Evolutionary conservation across 2,888 invertebrate genomes (phyloP), one percentile per base, ranked within the genome.

Genomic region (Busseola fusca): DNA sequence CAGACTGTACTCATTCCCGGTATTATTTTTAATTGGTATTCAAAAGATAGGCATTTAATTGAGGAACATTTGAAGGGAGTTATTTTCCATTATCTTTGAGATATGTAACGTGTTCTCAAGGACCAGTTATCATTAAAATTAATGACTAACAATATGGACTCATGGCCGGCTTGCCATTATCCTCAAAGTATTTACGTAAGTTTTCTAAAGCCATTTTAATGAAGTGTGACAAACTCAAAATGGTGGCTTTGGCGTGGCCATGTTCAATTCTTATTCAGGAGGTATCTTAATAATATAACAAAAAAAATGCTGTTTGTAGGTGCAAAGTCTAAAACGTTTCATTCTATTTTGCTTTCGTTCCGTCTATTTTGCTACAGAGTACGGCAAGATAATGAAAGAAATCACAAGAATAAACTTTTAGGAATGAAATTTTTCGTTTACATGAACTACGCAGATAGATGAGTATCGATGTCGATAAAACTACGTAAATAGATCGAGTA

Each of bases 41-140:
- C 5, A 50, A 62, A 60, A 45, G 76, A 50, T 76, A 74, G 34
- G 60, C 3, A 14, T 10, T 18, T 64, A 72, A 54, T 67, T 66
- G 34, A 60, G 34, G 25, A 54, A 14, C n/a, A 52, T 57, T 45
- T 45, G 25, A 56, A 50, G 45, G n/a, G 56, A 56, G 21, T 63
- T 48, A n/a, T 66, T 69, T 62, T 48, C 52, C 34, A 56, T 76
- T 76, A 77, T 62, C 76, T 75, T 50, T 52, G 52, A 76, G 52
- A 30, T 72, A 59, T 50, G 21, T 45, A 66, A 75, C 56, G 45
- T 18, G 63, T 70, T 52, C 27, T 76, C 76, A 77, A 77, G 77
- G 77, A 69, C 52, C 21, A 25, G n/a, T 81, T 64, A 69, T 69
- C 76, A 58, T 62, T 77, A 58, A 60, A 63, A 65, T 27, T 57